Conservation (phyloP, 2,113 vertebrate genomes). For the Danionella cerebrum region DNA sequence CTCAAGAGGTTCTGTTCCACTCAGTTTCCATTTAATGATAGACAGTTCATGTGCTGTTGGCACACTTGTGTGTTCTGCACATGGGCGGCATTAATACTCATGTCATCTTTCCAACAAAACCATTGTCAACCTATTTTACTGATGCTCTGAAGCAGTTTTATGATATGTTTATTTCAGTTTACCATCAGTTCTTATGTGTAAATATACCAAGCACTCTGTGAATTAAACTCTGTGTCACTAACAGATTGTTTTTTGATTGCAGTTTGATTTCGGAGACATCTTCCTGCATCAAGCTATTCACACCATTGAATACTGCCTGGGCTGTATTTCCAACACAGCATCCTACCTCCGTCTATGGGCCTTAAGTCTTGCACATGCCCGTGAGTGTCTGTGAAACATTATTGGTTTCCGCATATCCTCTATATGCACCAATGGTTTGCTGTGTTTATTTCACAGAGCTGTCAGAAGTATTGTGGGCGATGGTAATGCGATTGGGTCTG, state of each 20-base stretch:
- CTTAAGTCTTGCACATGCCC: conserved; percentile 90
- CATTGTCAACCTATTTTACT: too few species aligned
- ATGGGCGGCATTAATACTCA: too few species aligned
- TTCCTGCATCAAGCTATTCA: conserved; percentile 89
- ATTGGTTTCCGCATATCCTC: too few species aligned
- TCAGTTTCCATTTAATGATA: background rate
- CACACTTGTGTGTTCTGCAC: too few species aligned
- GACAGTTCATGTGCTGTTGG: too few species aligned
- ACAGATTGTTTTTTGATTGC: conserved; percentile 24
- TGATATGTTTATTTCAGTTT: too few species aligned
- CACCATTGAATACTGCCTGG: conserved; percentile 93
- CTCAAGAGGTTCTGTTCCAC: conserved; percentile 68
- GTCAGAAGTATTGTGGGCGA: conserved; percentile 90
- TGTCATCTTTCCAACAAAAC: too few species aligned
- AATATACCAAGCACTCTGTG: too few species aligned
- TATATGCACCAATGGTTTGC: too few species aligned
- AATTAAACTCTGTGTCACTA: too few species aligned
- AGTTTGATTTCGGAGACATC: conserved; percentile 85
- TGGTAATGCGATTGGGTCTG: conserved; percentile 87
- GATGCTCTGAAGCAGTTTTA: too few species aligned
- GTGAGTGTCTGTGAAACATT: conserved; percentile 72
- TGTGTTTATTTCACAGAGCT: conserved; percentile 65
- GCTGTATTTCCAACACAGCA: conserved; percentile 93
- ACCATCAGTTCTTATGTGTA: too few species aligned
- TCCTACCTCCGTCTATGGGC: conserved; percentile 97